Percentiles rank a stretch among this genome's conserved stretches.
phyloP scores from a whole-genome alignment of 2,888 invertebrate species.

The Drosophila atripex region DNA sequence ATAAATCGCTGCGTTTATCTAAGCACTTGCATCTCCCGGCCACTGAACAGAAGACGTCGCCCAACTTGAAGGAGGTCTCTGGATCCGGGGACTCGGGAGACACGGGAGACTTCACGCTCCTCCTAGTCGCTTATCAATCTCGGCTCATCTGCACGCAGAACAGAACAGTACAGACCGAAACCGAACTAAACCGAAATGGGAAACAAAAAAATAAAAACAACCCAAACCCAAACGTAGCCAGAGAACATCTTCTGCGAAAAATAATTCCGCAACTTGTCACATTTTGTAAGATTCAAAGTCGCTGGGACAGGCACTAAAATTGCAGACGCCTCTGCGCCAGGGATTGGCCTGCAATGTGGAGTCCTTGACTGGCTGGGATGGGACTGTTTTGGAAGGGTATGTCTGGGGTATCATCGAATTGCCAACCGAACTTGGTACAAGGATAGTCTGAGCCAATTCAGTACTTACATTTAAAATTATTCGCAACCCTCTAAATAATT shows the following conservation, averaged over 20 bases:
- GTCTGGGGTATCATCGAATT: constrained; percentile 35
- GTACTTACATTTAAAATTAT: background rate
- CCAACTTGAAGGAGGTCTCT: constrained; percentile 45
- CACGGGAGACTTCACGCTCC: constrained; percentile 9
- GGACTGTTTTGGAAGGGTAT: constrained; percentile 56
- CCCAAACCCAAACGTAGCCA: constrained; percentile 7
- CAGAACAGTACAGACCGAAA: constrained; percentile 38
- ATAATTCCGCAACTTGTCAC: constrained; percentile 78
- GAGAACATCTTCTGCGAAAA: constrained; percentile 77
- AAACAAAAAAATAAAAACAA: background rate
- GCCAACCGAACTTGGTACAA: background rate
- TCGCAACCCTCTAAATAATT: background rate
- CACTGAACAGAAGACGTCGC: constrained; percentile 38
- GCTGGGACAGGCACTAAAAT: constrained; percentile 23
- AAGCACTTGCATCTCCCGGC: constrained; percentile 68
- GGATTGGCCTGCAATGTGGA: constrained; percentile 34
- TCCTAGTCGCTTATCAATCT: constrained; percentile 71
- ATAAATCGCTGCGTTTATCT: constrained; percentile 75
- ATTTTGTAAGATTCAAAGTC: constrained; percentile 66
- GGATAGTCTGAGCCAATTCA: background rate
- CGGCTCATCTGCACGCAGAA: constrained; percentile 76
- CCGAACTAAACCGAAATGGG: constrained; percentile 6
- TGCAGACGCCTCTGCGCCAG: constrained; percentile 73
- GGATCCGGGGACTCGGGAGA: constrained; percentile 12
- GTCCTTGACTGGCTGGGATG: constrained; percentile 64